Evolutionary conservation across 2,888 invertebrate genomes (phyloP), one percentile per base, ranked within the genome.

Genomic region (Drosophila leonis): DNA sequence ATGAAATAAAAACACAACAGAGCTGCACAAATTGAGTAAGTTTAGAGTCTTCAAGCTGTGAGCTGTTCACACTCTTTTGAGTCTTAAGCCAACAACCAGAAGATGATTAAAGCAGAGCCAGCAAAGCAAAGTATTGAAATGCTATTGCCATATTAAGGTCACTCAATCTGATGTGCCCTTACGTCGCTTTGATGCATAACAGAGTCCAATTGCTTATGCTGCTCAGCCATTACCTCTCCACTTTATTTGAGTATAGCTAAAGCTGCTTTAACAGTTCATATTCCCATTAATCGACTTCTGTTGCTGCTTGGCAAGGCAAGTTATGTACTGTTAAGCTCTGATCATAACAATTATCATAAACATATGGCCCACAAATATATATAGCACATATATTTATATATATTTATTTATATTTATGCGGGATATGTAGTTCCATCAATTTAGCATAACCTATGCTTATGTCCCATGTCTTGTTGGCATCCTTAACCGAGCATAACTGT

Each of bases 391-490:
- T 7, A 9, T 24, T 13, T 37, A n/a, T 37, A 10, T 4, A 37
- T 7, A 37, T 27, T 5, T 37, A 54, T 54, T n/a, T n/a, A 52
- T 46, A 63, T 65, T 49, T 42, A 49, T 63, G 66, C 49, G 46
- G 46, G 29, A 35, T 62, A 29, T 66, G 42, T 48, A 42, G 62
- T 69, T 63, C 51, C 78, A 87, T 82, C 75, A 86, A 83, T 87
- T 75, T 78, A 65, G 69, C 70, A 82, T 87, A 75, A 80, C 51
- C 33, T 54, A 51, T 71, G 66, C 75, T 78, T 69, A 72, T 69
- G 72, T 52, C 31, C 39, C 52, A 49, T 54, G 35, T 62, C 57
- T 39, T 37, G 29, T 20, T 42, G 18, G 13, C 39, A 13, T 4
- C 15, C 55, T 56, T 56, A 56, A 56, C 42, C 42, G 42, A 42